These are phyloP conservation scores for Leuciscus waleckii DNA, from an alignment of 2,797 vertebrate genomes.

Conservation along the genomic window DNA sequence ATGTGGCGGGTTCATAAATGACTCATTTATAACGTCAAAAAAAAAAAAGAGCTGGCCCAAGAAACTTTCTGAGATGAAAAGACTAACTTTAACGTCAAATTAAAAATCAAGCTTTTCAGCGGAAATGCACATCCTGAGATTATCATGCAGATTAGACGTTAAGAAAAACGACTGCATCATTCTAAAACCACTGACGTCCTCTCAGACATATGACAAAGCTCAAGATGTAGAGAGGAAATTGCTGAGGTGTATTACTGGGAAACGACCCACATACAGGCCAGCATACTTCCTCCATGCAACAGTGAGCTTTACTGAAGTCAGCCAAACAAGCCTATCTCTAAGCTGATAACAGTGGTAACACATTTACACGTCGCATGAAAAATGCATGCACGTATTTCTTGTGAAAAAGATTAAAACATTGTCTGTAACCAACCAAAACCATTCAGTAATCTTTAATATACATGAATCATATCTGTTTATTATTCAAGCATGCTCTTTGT, in stretches of 20 bases:
- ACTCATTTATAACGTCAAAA: not conserved
- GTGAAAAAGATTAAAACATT: not conserved
- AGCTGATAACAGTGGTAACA: not conserved
- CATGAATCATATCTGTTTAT: not conserved
- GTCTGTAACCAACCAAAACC: not conserved
- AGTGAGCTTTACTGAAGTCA: not conserved
- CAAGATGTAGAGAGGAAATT: constrained; percentile 39
- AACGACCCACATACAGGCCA: constrained; percentile 41
- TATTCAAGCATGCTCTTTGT: not conserved
- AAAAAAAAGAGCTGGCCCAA: not conserved
- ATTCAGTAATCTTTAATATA: too few species aligned
- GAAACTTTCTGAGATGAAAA: not conserved
- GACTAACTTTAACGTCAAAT: not conserved
- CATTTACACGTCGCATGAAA: not conserved
- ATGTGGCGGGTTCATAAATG: not conserved
- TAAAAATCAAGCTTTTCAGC: not conserved
- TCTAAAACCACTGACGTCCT: not conserved
- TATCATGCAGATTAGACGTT: not conserved
- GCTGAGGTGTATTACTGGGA: constrained; percentile 47
- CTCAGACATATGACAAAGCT: not conserved
- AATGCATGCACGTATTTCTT: not conserved
- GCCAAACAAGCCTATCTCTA: not conserved
- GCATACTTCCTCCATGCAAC: constrained; percentile 22
- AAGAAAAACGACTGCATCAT: constrained; percentile 29
- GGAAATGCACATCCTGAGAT: not conserved